These are phyloP conservation scores for Damaliscus lunatus DNA, from an alignment of 2,113 vertebrate genomes.

Conservation along the genomic window DNA sequence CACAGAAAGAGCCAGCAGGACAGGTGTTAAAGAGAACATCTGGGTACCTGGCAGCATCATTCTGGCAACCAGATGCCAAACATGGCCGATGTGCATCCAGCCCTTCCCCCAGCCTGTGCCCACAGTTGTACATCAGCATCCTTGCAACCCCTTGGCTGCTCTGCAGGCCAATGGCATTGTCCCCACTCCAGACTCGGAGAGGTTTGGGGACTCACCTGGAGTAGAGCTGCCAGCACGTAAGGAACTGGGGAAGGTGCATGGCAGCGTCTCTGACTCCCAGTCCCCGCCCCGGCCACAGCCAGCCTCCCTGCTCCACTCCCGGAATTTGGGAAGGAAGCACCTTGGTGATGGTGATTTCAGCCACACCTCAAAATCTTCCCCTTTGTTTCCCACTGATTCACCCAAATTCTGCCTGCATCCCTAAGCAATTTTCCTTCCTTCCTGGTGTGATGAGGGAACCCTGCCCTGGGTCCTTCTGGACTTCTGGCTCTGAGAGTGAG, in stretches of 20 bases:
- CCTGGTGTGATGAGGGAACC: no score
- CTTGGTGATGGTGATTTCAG: fast-evolving
- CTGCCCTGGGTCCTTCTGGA: no score
- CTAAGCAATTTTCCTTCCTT: background rate
- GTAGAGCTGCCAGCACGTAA: background rate
- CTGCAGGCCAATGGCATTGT: fast-evolving
- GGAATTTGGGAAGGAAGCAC: fast-evolving
- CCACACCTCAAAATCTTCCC: fast-evolving
- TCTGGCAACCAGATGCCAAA: fast-evolving
- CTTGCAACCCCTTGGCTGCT: fast-evolving
- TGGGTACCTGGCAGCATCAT: fast-evolving
- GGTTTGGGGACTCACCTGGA: fast-evolving
- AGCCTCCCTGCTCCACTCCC: background rate
- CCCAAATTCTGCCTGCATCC: background rate
- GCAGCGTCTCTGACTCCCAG: background rate
- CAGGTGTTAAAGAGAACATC: background rate
- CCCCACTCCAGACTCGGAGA: background rate
- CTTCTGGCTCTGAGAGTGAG: background rate
- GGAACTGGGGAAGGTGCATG: no score
- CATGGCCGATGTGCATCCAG: fast-evolving
- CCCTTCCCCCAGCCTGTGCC: background rate
- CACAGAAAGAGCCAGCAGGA: background rate
- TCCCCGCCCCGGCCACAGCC: fast-evolving
- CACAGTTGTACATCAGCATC: fast-evolving
- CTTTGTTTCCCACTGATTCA: fast-evolving